Percentiles rank a stretch among this genome's conserved stretches.
Evolutionary conservation across 2,888 invertebrate genomes (phyloP).

Genomic region (Apotomis betuletana): DNA sequence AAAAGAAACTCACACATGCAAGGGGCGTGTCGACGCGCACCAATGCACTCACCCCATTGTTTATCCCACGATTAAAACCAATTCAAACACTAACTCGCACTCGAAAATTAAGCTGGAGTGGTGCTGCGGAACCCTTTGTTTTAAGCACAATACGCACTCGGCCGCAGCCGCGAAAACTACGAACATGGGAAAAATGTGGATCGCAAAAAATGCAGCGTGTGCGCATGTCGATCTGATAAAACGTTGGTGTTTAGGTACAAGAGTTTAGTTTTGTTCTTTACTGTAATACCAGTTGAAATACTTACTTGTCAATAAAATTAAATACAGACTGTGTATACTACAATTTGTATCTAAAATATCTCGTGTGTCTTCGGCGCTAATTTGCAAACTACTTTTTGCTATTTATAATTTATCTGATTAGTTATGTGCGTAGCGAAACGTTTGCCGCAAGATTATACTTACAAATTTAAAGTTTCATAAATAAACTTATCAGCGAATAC

Average conservation of each 20-base stretch:
- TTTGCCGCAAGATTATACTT: no score
- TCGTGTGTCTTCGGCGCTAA: no score
- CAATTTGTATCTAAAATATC: no score
- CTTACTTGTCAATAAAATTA: no score
- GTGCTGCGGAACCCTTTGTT: constrained; percentile 74
- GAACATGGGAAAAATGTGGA: constrained; percentile 47
- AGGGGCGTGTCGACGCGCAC: constrained; percentile 71
- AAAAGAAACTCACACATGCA: constrained; percentile 64
- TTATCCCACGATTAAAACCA: constrained; percentile 83
- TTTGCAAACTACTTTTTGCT: no score
- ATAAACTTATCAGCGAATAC: no score
- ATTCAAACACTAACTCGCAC: constrained; percentile 82
- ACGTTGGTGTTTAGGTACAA: neutral
- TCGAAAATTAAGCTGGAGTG: constrained; percentile 81
- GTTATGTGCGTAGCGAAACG: no score
- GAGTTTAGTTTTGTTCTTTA: neutral
- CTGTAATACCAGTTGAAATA: neutral
- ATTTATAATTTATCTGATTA: no score
- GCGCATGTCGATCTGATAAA: neutral
- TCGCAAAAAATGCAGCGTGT: neutral
- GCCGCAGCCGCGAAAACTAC: constrained; percentile 57
- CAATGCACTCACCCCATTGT: constrained; percentile 75
- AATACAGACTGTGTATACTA: no score
- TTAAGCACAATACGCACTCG: constrained; percentile 75
- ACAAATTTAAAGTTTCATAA: no score